Conservation (phyloP, 2,888 invertebrate genomes). For the Leptinotarsa tumamoca region DNA sequence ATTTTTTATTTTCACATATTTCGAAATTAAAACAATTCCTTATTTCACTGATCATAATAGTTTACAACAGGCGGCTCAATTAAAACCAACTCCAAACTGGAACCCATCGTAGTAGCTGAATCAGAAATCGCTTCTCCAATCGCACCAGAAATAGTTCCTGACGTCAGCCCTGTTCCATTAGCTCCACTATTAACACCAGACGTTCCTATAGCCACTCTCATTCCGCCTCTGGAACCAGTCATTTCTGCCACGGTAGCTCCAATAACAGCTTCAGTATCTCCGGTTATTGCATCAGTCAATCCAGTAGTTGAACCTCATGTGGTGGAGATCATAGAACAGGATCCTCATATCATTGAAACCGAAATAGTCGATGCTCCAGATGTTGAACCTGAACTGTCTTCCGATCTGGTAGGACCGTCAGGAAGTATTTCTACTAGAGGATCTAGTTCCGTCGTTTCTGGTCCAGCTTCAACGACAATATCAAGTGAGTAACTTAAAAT, state of each 20-base stretch:
- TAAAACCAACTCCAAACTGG: slow-evolving; percentile 34
- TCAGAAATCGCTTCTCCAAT: not conserved
- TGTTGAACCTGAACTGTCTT: slow-evolving; percentile 54
- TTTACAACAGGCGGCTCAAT: slow-evolving; percentile 52
- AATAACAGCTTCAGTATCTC: slow-evolving; percentile 23
- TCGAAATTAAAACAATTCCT: not conserved
- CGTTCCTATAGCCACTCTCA: not conserved
- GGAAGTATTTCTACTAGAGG: slow-evolving; percentile 60
- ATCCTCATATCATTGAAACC: slow-evolving; percentile 54
- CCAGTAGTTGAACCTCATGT: slow-evolving; percentile 43
- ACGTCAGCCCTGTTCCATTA: not conserved
- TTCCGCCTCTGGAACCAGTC: slow-evolving; percentile 15
- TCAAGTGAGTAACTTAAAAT: slow-evolving; percentile 50
- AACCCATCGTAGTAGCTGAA: slow-evolving; percentile 54
- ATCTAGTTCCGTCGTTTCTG: slow-evolving; percentile 59
- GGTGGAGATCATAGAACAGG: slow-evolving; percentile 45
- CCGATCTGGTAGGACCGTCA: slow-evolving; percentile 60
- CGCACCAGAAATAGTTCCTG: not conserved
- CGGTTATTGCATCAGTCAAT: slow-evolving; percentile 40
- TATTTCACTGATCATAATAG: not conserved
- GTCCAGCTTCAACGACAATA: slow-evolving; percentile 62
- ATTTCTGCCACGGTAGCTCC: slow-evolving; percentile 23
- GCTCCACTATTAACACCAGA: not conserved
- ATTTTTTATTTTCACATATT: no score
- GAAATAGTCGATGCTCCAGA: slow-evolving; percentile 53